Evolutionary conservation across 2,888 invertebrate species (phyloP), one percentile per base, ranked within the genome.

Genomic region (Vandiemenella viatica): DNA sequence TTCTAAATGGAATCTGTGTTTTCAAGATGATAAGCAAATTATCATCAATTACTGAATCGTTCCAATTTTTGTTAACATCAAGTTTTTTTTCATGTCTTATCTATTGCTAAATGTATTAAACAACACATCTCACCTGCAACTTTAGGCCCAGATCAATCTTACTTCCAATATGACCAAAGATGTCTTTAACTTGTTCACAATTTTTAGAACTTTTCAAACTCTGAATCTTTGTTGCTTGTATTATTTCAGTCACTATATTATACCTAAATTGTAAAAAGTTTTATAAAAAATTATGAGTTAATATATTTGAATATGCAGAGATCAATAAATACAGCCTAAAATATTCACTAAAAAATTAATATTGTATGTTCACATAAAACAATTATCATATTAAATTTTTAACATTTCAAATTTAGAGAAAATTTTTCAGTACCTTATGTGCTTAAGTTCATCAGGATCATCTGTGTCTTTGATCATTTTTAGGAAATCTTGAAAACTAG

Each of bases 201-300:
- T 86, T 89, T 69, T 87, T 85, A 5, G 87, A 81, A 58, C 88
- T 75, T 67, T 90, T 90, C 52, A 91, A 72, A 63, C 90, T 91
- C 67, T 90, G 88, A 56, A 90, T 75, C 1, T 89, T 88, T 15
- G 91, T 90, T 1, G 90, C 90, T 72, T 92, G 89, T 84, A 92
- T 89, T 58, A 92, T 83, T 72, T 91, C 91, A 41, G 85, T 86
- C 5, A 91, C 85, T 56, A 92, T 88, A 59, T 86, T 87, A 59
- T 83, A 85, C 56, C 85, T 83, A 61, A 41, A 64, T 21, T 57
- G 55, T 49, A 48, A 37, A n/a, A n/a, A n/a, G n/a, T n/a, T 32
- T 32, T n/a, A 13, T 32, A 13, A 13, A 32, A 2, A n/a, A 3
- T n/a, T 13, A 32, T 32, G n/a, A 32, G 10, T 18, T 43, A 43